phyloP scores from a whole-genome alignment of 1,140 invertebrate genomes.

The Anastrepha obliqua region DNA sequence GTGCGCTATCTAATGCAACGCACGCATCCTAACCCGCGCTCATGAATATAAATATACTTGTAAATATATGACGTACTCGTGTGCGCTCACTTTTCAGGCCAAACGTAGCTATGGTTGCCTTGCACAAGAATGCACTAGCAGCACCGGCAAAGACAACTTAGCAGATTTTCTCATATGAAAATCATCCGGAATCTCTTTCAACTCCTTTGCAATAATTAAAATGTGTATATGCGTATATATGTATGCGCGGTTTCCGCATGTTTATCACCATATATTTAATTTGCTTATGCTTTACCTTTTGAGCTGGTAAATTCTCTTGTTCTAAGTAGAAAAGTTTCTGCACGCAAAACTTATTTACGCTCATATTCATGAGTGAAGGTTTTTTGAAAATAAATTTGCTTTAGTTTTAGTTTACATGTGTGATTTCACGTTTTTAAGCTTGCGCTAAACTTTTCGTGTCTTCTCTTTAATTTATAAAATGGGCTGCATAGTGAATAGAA shows the following conservation, averaged over 20 bases:
- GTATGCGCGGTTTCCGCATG: background rate
- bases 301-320: background rate
- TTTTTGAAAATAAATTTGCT: background rate
- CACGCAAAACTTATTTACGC: background rate
- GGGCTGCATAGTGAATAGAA: too few species aligned
- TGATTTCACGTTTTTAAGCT: too few species aligned
- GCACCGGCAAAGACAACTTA: too few species aligned
- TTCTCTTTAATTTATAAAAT: too few species aligned
- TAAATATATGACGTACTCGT: too few species aligned
- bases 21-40: background rate
- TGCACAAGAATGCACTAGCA: too few species aligned
- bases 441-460: too few species aligned
- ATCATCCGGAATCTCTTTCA: background rate
- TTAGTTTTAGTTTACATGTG: too few species aligned
- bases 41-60: too few species aligned
- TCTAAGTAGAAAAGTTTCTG: background rate
- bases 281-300: background rate
- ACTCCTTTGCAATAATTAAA: slow-evolving; percentile 7
- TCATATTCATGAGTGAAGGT: background rate
- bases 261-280: background rate
- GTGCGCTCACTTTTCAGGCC: too few species aligned
- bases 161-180: too few species aligned
- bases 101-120: too few species aligned
- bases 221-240: background rate
- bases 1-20: background rate